Conservation (phyloP, 2,888 invertebrate species). For the Neocrepidodera transversa region DNA sequence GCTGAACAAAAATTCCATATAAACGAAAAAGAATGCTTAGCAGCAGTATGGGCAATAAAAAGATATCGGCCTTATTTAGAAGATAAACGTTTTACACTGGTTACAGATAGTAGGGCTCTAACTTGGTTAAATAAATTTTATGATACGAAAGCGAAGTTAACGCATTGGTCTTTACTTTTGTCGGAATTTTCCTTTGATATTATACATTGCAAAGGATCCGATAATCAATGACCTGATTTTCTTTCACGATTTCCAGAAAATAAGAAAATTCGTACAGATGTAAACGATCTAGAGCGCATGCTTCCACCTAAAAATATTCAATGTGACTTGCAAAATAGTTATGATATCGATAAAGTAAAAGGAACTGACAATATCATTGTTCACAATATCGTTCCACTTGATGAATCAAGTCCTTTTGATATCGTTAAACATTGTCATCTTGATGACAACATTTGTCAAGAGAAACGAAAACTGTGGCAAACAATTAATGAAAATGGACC, state of each 20-base stretch:
- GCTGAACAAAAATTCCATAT: slow-evolving; percentile 38
- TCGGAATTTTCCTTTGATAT: slow-evolving; percentile 37
- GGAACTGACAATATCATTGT: not conserved
- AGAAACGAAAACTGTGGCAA: not conserved
- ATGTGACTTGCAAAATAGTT: not conserved
- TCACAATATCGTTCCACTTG: not conserved
- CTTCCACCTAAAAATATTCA: not conserved
- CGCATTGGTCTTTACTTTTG: slow-evolving; percentile 34
- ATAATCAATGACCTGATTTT: slow-evolving; percentile 37
- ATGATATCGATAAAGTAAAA: not conserved
- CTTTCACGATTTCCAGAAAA: slow-evolving; percentile 34
- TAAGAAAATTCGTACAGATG: not conserved
- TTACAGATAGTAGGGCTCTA: slow-evolving; percentile 42
- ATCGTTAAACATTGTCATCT: not conserved
- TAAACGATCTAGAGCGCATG: not conserved
- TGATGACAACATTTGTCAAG: not conserved
- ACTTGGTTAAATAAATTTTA: slow-evolving; percentile 33
- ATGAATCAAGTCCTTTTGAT: not conserved
- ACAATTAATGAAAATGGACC: not conserved
- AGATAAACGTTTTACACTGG: slow-evolving; percentile 37
- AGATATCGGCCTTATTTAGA: slow-evolving; percentile 41
- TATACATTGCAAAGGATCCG: slow-evolving; percentile 39
- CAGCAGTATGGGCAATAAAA: slow-evolving; percentile 43
- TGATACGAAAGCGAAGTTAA: slow-evolving; percentile 32
- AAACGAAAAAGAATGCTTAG: slow-evolving; percentile 45